Conservation (phyloP, 1,140 invertebrate genomes). For the Drosophila kohkoa region DNA sequence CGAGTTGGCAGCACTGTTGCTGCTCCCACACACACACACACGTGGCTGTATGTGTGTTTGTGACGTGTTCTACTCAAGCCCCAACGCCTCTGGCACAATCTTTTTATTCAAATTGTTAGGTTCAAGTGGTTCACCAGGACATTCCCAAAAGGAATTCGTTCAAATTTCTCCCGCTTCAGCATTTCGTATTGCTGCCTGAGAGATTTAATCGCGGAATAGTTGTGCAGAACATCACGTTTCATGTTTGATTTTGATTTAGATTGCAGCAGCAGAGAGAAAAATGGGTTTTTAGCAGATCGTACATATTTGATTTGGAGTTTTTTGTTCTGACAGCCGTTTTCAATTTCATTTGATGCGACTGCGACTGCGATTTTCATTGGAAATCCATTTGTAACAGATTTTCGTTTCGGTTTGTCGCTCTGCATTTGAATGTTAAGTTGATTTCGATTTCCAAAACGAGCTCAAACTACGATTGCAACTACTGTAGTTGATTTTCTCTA, state of each 20-base stretch:
- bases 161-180: neutral
- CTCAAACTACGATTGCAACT: neutral
- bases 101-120: slow-evolving; percentile 8
- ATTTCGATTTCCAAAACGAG: slow-evolving; percentile 3
- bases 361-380: neutral
- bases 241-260: neutral
- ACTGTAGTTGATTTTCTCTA: neutral
- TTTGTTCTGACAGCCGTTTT: slow-evolving; percentile 16
- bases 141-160: slow-evolving; percentile 6
- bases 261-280: neutral
- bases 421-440: neutral
- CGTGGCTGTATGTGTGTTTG: neutral
- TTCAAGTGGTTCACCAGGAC: neutral
- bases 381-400: neutral
- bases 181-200: neutral
- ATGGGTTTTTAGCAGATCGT: neutral
- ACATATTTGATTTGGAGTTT: slow-evolving; percentile 18
- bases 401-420: neutral
- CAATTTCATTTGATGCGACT: slow-evolving; percentile 13
- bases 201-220: neutral
- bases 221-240: neutral
- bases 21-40: neutral
- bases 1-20: neutral
- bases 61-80: slow-evolving; percentile 11
- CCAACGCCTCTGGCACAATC: neutral